Percentiles rank a stretch among this genome's conserved stretches.
Evolutionary conservation across 2,797 vertebrate genomes (phyloP).

Genomic region (Phalloptychus januarius): DNA sequence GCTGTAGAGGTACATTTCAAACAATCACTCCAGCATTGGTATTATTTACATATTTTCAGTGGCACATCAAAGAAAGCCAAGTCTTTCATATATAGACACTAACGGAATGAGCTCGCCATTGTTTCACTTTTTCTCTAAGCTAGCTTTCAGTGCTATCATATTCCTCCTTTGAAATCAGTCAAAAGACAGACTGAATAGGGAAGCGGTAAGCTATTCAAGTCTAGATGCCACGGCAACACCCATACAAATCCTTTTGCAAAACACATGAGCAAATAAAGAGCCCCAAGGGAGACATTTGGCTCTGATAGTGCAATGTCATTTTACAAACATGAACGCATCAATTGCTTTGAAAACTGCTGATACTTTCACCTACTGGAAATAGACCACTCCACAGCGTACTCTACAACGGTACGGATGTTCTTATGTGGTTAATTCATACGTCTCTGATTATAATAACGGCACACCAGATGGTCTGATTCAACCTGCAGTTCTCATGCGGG

Average conservation of each 20-base stretch:
- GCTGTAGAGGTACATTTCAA: background rate
- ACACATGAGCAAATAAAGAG: conserved; percentile 51
- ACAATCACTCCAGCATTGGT: conserved; percentile 34
- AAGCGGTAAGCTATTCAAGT: conserved; percentile 62
- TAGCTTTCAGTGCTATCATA: conserved; percentile 71
- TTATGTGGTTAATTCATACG: conserved; percentile 25
- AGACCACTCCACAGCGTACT: conserved; percentile 25
- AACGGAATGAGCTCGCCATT: conserved; percentile 63
- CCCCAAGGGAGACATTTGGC: conserved; percentile 33
- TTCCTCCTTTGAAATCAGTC: conserved; percentile 73
- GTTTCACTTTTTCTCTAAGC: conserved; percentile 68
- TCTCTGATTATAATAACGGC: conserved; percentile 51
- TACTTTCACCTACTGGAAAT: background rate
- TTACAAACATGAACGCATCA: conserved; percentile 2
- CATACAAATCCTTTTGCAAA: conserved; percentile 63
- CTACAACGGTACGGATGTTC: conserved; percentile 16
- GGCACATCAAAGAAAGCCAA: conserved; percentile 59
- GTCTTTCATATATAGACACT: conserved; percentile 70
- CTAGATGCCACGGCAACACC: conserved; percentile 69
- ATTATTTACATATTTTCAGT: conserved; percentile 62
- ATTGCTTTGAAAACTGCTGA: background rate
- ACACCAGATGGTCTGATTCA: conserved; percentile 59
- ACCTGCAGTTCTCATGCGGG: conserved; percentile 49
- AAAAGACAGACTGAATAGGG: conserved; percentile 62
- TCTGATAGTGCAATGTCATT: conserved; percentile 24